These are phyloP conservation scores for Helobdella robusta DNA, from an alignment of 2,888 invertebrate genomes.

Conservation along the genomic window DNA sequence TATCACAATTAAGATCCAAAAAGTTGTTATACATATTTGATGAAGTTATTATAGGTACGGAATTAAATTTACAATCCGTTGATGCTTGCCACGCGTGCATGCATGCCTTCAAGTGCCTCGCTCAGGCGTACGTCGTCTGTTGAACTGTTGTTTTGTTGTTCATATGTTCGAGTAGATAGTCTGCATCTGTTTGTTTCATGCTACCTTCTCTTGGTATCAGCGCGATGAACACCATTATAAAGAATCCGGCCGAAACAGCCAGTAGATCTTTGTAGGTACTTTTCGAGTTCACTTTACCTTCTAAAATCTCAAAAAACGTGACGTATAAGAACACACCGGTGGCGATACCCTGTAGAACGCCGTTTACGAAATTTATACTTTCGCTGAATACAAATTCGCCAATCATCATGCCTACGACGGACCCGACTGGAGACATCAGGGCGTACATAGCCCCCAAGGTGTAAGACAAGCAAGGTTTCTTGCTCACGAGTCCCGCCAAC, in stretches of 20 bases:
- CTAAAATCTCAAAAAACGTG: constrained; percentile 83
- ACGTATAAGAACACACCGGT: constrained; percentile 86
- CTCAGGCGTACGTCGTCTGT: too few species aligned
- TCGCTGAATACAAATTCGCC: constrained; percentile 39
- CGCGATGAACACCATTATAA: constrained; percentile 12
- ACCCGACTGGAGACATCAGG: constrained; percentile 61
- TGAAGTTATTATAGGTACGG: too few species aligned
- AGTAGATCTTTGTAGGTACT: background rate
- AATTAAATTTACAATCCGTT: too few species aligned
- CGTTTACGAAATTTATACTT: constrained; percentile 41
- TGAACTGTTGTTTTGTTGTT: too few species aligned
- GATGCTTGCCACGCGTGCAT: too few species aligned
- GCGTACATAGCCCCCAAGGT: constrained; percentile 51
- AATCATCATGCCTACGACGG: constrained; percentile 57
- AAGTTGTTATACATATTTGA: too few species aligned
- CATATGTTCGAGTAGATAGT: too few species aligned
- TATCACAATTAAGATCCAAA: too few species aligned
- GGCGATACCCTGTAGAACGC: constrained; percentile 68
- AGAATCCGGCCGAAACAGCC: background rate
- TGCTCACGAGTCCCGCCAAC: constrained; percentile 41
- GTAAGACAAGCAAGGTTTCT: constrained; percentile 39
- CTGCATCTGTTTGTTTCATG: background rate
- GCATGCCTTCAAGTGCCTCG: too few species aligned
- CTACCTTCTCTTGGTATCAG: constrained; percentile 12
- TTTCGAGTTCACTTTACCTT: constrained; percentile 16